Evolutionary conservation across 2,797 vertebrate species (phyloP).

Genomic region (Xerus rutilus): DNA sequence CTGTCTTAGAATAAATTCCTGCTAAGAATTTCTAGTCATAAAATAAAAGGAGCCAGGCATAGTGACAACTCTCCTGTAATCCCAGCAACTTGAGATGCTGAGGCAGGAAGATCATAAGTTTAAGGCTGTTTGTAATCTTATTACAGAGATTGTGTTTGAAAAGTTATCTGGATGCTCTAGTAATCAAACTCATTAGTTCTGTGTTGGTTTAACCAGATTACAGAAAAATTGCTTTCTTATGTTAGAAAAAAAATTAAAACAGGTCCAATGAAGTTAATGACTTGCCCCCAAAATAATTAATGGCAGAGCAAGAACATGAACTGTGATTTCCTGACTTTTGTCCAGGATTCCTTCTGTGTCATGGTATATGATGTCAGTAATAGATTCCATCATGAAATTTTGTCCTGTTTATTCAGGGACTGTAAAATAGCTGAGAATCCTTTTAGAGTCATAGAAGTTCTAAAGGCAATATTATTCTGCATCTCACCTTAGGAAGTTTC

Average conservation of each 20-base stretch:
- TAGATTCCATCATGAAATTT: slow-evolving; percentile 16
- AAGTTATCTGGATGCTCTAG: neutral
- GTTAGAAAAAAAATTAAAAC: neutral
- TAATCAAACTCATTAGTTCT: neutral
- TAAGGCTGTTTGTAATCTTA: slow-evolving; percentile 35
- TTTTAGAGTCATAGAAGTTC: slow-evolving; percentile 29
- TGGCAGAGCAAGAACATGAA: slow-evolving; percentile 24
- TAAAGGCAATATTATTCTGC: slow-evolving; percentile 6
- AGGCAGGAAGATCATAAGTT: too few relatives aligned
- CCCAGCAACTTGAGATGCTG: too few relatives aligned
- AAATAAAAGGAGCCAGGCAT: too few relatives aligned
- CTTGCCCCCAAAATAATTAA: slow-evolving; percentile 1
- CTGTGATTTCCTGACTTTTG: neutral
- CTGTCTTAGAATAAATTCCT: neutral
- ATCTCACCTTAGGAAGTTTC: slow-evolving; percentile 56
- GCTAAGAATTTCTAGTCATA: too few relatives aligned
- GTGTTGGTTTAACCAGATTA: slow-evolving; percentile 41
- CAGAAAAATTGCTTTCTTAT: slow-evolving; percentile 50
- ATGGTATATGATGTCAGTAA: neutral
- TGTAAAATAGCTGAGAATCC: neutral
- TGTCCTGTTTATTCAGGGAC: neutral
- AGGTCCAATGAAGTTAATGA: neutral
- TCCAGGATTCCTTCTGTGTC: neutral
- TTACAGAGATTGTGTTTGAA: slow-evolving; percentile 54
- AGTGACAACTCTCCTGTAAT: too few relatives aligned